Evolutionary conservation across 37 sponge, comb jelly and placozoan species (phyloP).

Genomic region (Crambe crambe): DNA sequence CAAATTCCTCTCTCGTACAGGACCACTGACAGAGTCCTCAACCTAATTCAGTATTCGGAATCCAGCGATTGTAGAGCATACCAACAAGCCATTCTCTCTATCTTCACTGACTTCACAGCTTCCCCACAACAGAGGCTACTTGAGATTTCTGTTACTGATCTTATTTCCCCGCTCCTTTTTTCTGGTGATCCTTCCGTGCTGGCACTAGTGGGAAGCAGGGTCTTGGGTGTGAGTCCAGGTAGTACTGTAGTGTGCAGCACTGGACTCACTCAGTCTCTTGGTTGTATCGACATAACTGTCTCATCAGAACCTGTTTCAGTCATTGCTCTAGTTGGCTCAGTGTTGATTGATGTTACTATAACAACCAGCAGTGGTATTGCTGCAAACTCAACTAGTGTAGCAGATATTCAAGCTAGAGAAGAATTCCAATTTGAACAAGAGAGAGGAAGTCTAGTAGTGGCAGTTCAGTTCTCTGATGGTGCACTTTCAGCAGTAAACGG

Average conservation of each 20-base stretch:
- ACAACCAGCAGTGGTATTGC: background rate
- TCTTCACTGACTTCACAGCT: slow-evolving; percentile 39
- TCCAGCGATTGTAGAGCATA: slow-evolving; percentile 2
- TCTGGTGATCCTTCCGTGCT: background rate
- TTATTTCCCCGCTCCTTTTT: slow-evolving; percentile 1
- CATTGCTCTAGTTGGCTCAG: background rate
- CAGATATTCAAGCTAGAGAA: slow-evolving; percentile 13
- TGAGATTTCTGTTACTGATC: slow-evolving; percentile 38
- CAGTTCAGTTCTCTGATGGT: slow-evolving; percentile 40
- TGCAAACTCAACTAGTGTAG: background rate
- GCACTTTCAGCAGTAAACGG: background rate
- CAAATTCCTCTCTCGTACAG: background rate
- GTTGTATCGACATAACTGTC: slow-evolving; percentile 24
- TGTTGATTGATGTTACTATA: slow-evolving; percentile 1
- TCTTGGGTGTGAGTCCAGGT: slow-evolving; percentile 21
- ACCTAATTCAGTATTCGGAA: slow-evolving; percentile 27
- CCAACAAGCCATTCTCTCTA: slow-evolving; percentile 42
- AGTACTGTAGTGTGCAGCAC: background rate
- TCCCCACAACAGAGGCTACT: background rate
- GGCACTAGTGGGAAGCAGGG: background rate
- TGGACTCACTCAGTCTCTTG: background rate
- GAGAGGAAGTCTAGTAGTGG: slow-evolving; percentile 19
- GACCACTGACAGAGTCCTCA: slow-evolving; percentile 32
- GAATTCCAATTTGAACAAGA: slow-evolving; percentile 46
- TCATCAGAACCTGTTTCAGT: slow-evolving; percentile 6